Conservation (phyloP, 2,113 vertebrate genomes). For the Coptodon rendalli region DNA sequence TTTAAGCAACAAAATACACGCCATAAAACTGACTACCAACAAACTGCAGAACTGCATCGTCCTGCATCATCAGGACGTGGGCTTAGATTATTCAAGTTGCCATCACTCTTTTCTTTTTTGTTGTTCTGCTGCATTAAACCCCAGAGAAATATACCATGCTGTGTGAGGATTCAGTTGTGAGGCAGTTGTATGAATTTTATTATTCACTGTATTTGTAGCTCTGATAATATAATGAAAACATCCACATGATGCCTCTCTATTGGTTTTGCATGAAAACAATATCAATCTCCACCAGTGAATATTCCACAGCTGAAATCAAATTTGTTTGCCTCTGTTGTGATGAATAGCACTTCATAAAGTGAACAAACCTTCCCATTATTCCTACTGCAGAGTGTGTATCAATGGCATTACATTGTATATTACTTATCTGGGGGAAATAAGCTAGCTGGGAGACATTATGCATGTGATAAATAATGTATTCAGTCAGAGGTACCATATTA, state of each 20-base stretch:
- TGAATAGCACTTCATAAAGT: conserved; percentile 73
- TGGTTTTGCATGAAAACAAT: conserved; percentile 67
- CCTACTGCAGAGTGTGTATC: conserved; percentile 30
- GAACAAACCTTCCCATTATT: conserved; percentile 65
- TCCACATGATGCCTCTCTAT: conserved; percentile 50
- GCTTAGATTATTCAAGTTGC: neutral
- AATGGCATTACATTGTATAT: conserved; percentile 62
- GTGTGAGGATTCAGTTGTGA: conserved; percentile 20
- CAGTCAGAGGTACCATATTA: conserved; percentile 61
- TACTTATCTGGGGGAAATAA: conserved; percentile 66
- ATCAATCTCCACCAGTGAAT: conserved; percentile 58
- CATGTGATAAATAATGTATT: conserved; percentile 69
- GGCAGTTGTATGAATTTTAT: conserved; percentile 13
- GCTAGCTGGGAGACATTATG: conserved; percentile 65
- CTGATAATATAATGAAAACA: conserved; percentile 54
- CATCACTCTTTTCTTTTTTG: neutral
- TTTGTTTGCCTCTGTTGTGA: conserved; percentile 70
- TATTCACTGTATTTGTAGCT: conserved; percentile 39
- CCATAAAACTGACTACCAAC: neutral
- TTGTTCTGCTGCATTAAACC: neutral
- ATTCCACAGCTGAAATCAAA: conserved; percentile 58
- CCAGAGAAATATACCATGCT: neutral
- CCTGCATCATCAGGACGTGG: neutral
- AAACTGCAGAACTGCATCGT: neutral
- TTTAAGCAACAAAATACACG: neutral